A percentile compares a stretch with the other conserved stretches of the same genome.
Conservation (phyloP, 1,140 invertebrate genomes). For the Dinoponera quadriceps region DNA sequence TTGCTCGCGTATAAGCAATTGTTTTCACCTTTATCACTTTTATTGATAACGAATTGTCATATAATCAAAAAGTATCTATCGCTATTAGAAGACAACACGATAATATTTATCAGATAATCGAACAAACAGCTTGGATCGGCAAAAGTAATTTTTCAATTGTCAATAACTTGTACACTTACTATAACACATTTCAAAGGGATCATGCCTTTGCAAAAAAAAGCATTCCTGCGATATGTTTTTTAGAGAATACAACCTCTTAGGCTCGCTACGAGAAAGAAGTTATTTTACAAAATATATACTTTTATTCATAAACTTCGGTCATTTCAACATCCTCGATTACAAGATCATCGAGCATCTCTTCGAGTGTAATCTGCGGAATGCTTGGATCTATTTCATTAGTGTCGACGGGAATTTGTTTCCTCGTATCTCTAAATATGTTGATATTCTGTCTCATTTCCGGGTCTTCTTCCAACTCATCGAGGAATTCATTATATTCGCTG, state of each 20-base stretch:
- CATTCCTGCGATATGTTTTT: background rate
- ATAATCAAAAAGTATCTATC: background rate
- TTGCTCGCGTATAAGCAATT: background rate
- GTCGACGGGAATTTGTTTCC: conserved; percentile 89
- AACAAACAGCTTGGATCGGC: background rate
- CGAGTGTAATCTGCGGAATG: conserved; percentile 94
- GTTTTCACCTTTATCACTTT: background rate
- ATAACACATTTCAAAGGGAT: no score
- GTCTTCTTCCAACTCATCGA: conserved; percentile 99
- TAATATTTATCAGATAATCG: background rate
- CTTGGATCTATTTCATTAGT: conserved; percentile 88
- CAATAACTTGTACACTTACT: no score
- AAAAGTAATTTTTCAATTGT: no score
- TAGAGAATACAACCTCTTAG: background rate
- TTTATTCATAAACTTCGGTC: conserved; percentile 82
- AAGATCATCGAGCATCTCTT: conserved; percentile 99
- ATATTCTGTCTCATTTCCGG: conserved; percentile 94
- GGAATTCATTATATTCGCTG: conserved; percentile 97
- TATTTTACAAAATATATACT: background rate
- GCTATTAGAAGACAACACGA: background rate
- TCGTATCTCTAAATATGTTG: conserved; percentile 95
- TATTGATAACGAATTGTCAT: background rate
- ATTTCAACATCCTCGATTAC: conserved; percentile 92
- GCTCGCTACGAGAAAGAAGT: background rate
- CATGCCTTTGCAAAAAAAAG: no score